These are phyloP conservation scores for Sinotaia quadrata DNA, from an alignment of 2,888 invertebrate genomes.

Conservation along the genomic window DNA sequence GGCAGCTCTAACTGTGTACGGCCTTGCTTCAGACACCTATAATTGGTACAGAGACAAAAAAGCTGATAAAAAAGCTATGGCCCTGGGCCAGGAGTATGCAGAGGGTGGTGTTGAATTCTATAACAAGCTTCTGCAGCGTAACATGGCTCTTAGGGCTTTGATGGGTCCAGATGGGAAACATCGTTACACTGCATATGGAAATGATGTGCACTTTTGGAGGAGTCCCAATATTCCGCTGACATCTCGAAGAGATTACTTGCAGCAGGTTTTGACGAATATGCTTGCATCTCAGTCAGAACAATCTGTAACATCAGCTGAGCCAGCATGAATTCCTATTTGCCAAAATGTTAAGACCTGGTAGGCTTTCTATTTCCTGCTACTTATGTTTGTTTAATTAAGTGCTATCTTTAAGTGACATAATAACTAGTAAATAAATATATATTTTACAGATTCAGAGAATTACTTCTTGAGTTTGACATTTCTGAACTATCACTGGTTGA, in stretches of 20 bases:
- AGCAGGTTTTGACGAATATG: background rate
- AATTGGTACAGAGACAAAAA: constrained; percentile 78
- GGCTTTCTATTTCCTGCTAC: no score
- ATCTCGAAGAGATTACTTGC: constrained; percentile 24
- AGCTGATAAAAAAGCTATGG: constrained; percentile 78
- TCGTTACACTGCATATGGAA: constrained; percentile 39
- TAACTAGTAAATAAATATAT: no score
- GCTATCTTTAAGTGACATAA: no score
- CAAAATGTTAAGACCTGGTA: no score
- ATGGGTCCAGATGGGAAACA: constrained; percentile 77
- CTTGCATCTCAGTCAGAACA: background rate
- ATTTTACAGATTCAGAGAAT: no score
- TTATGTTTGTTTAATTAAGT: no score
- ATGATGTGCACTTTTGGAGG: constrained; percentile 34
- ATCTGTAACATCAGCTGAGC: background rate
- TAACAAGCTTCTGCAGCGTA: constrained; percentile 81
- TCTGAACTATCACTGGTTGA: no score
- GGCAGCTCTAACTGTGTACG: constrained; percentile 78
- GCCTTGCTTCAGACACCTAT: constrained; percentile 79
- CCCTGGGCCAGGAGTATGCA: constrained; percentile 78
- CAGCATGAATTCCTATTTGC: background rate
- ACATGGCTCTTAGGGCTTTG: constrained; percentile 81
- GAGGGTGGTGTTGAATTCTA: constrained; percentile 86
- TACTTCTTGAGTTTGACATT: no score
- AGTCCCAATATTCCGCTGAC: constrained; percentile 30